These are phyloP conservation scores for Pluvianellus socialis DNA, from an alignment of 2,113 vertebrate genomes.

Conservation along the genomic window DNA sequence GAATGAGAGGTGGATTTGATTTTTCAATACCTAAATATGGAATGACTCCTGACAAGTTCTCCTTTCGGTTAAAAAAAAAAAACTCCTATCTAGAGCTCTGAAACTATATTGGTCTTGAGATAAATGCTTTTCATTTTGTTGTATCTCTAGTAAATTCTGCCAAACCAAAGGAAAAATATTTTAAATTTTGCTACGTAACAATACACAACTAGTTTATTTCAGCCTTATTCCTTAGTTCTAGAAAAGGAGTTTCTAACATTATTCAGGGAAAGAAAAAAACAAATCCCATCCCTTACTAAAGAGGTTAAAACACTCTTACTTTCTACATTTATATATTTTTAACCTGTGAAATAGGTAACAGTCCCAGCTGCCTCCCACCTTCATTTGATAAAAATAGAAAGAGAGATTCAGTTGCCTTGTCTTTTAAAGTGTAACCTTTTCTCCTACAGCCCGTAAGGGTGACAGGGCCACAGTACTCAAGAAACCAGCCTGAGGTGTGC, in stretches of 20 bases:
- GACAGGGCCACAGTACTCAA: too few relatives aligned
- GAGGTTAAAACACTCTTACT: background rate
- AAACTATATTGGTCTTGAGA: background rate
- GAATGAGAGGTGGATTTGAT: background rate
- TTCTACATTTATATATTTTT: background rate
- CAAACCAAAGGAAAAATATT: background rate
- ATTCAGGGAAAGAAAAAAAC: background rate
- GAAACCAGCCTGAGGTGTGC: background rate
- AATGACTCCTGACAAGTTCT: background rate
- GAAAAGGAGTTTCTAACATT: background rate
- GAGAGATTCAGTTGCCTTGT: background rate
- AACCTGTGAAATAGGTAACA: background rate
- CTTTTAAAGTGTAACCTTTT: background rate
- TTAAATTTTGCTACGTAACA: background rate
- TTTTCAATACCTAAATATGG: background rate
- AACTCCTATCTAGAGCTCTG: background rate
- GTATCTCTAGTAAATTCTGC: background rate
- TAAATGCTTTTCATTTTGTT: background rate
- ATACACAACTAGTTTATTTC: background rate
- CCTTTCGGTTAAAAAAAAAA: background rate
- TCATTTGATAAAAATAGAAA: background rate
- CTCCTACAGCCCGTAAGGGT: background rate
- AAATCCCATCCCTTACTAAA: background rate
- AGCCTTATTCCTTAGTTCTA: background rate
- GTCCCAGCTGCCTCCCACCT: background rate